Evolutionary conservation across 2,113 vertebrate species (phyloP), one percentile per base, ranked within the genome.

Genomic region (Tetraodon nigroviridis): DNA sequence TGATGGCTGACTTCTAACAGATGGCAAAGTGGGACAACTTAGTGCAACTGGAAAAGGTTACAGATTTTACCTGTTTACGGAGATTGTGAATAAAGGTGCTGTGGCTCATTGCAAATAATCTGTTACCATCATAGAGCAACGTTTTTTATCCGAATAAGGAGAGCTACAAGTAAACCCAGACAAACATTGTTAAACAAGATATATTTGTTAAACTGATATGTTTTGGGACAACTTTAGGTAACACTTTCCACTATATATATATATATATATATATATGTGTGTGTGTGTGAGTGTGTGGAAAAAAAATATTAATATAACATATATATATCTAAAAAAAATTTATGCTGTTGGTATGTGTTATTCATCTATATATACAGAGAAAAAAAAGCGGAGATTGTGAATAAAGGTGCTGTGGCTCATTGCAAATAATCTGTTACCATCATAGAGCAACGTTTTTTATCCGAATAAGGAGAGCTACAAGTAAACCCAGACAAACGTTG

Each of bases 1-100:
- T 78, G 73, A 81, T 84, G 81, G 80, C 73, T 74, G 80, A 81
- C 75, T 74, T 80, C 78, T 84, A 86, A 84, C 73, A 82, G 76
- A 73, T 62, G 56, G 58, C 18, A 20, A 45, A 56, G 71, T 61
- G 47, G 41, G 70, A 29, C 56, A 40, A 54, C 67, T 29, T 45
- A 51, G 56, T 12, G 37, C n/a, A 62, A 51, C 53, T 19, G 44
- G 40, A 67, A 51, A 67, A 56, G 54, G 55, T 51, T 61, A 40
- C 55, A 6, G 6, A 18, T 40, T 69, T 7, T 56, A 20, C 60
- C 24, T 62, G n/a, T 60, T 71, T 67, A 78, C 1, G 16, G 13
- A 66, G 51, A 51, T 73, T 61, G 4, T 50, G 58, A 64, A 61
- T 13, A 6, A 37, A 37, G 1, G 10, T 3, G 8, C 11, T 37